Base-by-base conservation (phyloP, 1,140 invertebrate species). In the Drosophila ogumai region DNA sequence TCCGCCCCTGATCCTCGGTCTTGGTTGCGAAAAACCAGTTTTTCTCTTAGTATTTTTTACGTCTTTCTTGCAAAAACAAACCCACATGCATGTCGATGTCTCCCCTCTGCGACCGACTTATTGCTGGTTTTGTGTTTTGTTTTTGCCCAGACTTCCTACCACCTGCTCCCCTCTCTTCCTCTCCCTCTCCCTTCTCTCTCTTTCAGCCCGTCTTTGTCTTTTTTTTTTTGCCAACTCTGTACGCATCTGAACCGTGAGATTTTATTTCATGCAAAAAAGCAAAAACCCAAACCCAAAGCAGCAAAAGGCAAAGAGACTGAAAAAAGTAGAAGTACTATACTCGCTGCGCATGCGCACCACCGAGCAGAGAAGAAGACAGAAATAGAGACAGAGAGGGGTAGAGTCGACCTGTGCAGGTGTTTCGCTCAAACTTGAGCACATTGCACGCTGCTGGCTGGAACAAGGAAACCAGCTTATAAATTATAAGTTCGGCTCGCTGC, bases 191-290 rank as follows among this genome's bases (percentile, higher is more conserved):
- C 31, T 19, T 28, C 25, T 28, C 25, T 15, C 25, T 34, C 38
- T 32, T 31, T 46, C 49, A 60, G 47, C 63, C 44, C 74, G 52
- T 79, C 56, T 71, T 50, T 69, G 15, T 38, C 28, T 38, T 28
- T 28, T 17, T 28, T 64, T 31, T 80, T 78, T 82, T 67, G 84
- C 84, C 85, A 90, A 88, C 85, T 88, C 71, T 72, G 66, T 90
- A 90, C 85, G 85, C 85, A 90, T 90, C 85, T 90, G 85, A 90
- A 90, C 86, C 85, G 85, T 90, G 85, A 90, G 85, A 90, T 90
- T 90, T 90, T 90, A 81, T 90, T 90, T 90, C 85, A 90, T 90
- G 85, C 85, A 90, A 90, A 90, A 77, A 87, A 84, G 71, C 67
- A 71, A 68, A 71, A 87, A 82, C 52, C 52, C 32, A 28, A 65